Percentiles rank a stretch among this genome's conserved stretches.
These are phyloP conservation scores for Diarsia brunnea DNA, from an alignment of 2,888 invertebrate genomes.

Conservation along the genomic window DNA sequence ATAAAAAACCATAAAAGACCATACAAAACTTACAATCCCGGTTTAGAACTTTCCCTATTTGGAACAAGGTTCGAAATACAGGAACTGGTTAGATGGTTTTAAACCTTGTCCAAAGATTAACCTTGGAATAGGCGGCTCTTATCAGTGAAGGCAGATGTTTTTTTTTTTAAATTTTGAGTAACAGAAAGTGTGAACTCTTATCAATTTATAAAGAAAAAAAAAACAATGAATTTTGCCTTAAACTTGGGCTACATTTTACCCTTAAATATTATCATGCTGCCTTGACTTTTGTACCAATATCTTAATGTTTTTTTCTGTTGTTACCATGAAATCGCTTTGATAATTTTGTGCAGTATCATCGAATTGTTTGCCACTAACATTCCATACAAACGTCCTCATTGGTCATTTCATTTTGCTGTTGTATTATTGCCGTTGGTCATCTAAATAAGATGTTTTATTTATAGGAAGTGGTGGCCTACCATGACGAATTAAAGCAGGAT, in stretches of 20 bases:
- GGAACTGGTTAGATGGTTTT: background rate
- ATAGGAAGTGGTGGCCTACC: background rate
- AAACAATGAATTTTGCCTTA: background rate
- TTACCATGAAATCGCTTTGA: conserved; percentile 36
- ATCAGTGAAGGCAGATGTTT: conserved; percentile 17
- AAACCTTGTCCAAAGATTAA: background rate
- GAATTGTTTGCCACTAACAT: conserved; percentile 21
- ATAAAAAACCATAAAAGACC: background rate
- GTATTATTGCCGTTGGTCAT: background rate
- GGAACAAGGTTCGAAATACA: conserved; percentile 8
- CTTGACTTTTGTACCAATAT: conserved; percentile 4
- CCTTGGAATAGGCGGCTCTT: background rate
- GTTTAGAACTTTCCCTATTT: background rate
- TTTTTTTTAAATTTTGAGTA: conserved; percentile 12
- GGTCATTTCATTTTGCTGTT: conserved; percentile 13
- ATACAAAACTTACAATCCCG: background rate
- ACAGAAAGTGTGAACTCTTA: background rate
- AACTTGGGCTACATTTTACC: background rate
- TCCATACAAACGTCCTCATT: background rate
- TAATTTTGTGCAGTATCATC: conserved; percentile 29
- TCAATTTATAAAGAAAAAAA: background rate
- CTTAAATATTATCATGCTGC: background rate
- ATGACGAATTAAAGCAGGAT: too few relatives aligned
- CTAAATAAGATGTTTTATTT: background rate
- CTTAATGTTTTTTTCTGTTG: conserved; percentile 31